Evolutionary conservation across 1,140 invertebrate species (phyloP), one percentile per base, ranked within the genome.

Genomic region (Drosophila sucinea): DNA sequence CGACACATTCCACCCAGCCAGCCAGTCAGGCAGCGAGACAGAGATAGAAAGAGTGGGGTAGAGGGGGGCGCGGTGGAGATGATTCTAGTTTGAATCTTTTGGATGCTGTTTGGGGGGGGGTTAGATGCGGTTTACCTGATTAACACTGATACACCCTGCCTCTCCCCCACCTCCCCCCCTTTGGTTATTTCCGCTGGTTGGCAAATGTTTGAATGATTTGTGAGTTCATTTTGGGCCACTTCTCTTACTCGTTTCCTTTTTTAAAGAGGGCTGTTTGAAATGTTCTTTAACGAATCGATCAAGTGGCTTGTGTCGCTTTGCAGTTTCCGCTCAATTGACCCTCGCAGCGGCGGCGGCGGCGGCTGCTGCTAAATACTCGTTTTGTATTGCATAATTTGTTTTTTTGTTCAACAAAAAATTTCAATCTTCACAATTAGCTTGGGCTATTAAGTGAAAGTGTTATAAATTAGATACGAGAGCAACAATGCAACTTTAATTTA

Each of bases 401-500:
- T 35, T 33, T n/a, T 44, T 17, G 2, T 33, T 61, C 60, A 2
- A 23, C 32, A 23, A 65, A 61, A 57, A 70, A 64, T 64, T 86
- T 79, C 47, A 60, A 73, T 70, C 68, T 29, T 32, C 67, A 78
- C 80, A 87, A 83, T 89, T 89, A 89, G 77, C 67, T 57, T 10
- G 62, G 44, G 60, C 73, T 10, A 73, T 89, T 89, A 89, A 81
- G 85, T 84, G 84, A 89, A 89, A 89, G 84, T 89, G 77, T 79
- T 89, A 84, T 90, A 84, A 87, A 89, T 78, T 79, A 70, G 58
- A 78, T 72, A 56, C 56, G 51, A 62, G 65, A 67, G 38, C 55
- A 65, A 61, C 44, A 65, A 80, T 71, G 47, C 40, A 67, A 64
- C 61, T 64, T 62, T 47, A 69, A 77, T 73, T 63, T 54, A 69